Conservation (phyloP, 2,113 vertebrate species). For the Polypterus bichir region DNA sequence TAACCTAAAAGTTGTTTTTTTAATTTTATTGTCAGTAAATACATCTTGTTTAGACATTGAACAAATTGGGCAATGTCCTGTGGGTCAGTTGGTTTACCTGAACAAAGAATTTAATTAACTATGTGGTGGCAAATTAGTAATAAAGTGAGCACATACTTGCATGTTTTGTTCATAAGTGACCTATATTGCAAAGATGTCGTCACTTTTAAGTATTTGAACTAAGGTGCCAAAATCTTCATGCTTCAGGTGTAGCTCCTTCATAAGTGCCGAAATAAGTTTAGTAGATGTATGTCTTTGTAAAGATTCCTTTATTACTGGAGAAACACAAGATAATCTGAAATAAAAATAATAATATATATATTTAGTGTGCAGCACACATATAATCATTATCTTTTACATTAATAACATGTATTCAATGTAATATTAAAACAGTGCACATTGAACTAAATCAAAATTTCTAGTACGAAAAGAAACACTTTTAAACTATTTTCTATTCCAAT, state of each 20-base stretch:
- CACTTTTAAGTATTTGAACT: slow-evolving; percentile 40
- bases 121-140: too few relatives aligned
- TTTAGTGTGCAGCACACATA: not conserved
- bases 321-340: slow-evolving; percentile 38
- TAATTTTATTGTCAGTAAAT: too few relatives aligned
- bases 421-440: slow-evolving; percentile 6
- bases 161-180: too few relatives aligned
- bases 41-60: too few relatives aligned
- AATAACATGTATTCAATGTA: not conserved
- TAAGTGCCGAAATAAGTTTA: slow-evolving; percentile 45
- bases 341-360: not conserved
- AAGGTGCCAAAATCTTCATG: slow-evolving; percentile 53
- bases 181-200: too few relatives aligned
- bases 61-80: too few relatives aligned
- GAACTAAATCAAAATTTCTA: slow-evolving; percentile 20
- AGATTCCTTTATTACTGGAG: slow-evolving; percentile 34
- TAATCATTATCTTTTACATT: not conserved
- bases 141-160: too few relatives aligned
- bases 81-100: too few relatives aligned
- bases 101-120: too few relatives aligned
- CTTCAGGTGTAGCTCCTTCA: slow-evolving; percentile 51
- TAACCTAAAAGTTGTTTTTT: too few relatives aligned
- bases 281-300: slow-evolving; percentile 32
- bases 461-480: too few relatives aligned
- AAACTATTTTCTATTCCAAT: too few relatives aligned